Conservation (phyloP, 2,113 vertebrate genomes). For the Anhinga anhinga region DNA sequence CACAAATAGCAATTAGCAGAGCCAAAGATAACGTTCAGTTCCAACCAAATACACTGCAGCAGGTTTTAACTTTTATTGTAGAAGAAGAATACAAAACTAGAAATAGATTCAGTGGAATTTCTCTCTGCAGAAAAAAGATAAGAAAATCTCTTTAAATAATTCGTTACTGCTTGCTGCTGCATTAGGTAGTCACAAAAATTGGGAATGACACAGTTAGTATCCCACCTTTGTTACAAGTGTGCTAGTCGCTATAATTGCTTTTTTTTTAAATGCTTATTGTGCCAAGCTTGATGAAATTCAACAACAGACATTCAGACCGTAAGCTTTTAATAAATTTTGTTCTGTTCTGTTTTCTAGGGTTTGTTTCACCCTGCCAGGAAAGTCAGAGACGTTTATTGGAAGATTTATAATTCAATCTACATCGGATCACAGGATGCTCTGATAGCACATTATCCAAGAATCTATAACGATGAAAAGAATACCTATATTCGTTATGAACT, state of each 20-base stretch:
- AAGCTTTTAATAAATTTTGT: not conserved
- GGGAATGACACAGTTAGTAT: not conserved
- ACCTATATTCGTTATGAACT: constrained; percentile 95
- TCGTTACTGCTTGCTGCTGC: not conserved
- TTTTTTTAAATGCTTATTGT: not conserved
- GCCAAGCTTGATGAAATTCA: not conserved
- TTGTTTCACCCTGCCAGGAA: constrained; percentile 97
- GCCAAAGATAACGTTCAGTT: not conserved
- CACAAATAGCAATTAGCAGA: not conserved
- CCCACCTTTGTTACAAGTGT: not conserved
- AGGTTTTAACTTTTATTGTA: not conserved
- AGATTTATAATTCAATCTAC: constrained; percentile 99
- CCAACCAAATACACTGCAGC: not conserved
- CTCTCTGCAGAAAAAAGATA: not conserved
- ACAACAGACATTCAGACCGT: not conserved
- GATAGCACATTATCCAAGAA: constrained; percentile 95
- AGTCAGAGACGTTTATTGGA: constrained; percentile 98
- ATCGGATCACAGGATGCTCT: constrained; percentile 98
- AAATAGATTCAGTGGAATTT: not conserved
- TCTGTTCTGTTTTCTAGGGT: constrained; percentile 76
- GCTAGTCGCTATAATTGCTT: not conserved
- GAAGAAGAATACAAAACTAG: not conserved
- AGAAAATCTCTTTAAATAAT: not conserved
- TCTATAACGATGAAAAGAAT: constrained; percentile 99
- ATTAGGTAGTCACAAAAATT: not conserved